Conservation (phyloP, 2,113 vertebrate genomes). For the Casuarius casuarius region DNA sequence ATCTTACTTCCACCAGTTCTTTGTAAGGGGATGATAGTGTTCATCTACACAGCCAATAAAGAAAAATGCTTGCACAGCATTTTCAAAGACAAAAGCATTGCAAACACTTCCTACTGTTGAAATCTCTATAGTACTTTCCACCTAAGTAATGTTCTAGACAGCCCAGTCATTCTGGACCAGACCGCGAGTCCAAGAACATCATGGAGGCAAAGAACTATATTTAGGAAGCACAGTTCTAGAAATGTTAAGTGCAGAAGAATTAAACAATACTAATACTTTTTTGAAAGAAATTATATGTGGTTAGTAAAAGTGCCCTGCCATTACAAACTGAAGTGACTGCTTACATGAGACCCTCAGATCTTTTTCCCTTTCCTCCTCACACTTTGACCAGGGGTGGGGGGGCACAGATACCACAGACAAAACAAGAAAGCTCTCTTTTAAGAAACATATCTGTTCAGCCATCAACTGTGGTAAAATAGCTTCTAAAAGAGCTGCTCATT, state of each 20-base stretch:
- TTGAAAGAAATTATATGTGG: neutral
- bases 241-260: neutral
- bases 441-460: neutral
- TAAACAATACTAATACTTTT: neutral
- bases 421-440: neutral
- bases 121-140: neutral
- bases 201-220: neutral
- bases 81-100: neutral
- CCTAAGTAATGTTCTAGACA: neutral
- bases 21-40: neutral
- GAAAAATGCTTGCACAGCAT: neutral
- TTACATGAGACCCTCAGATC: neutral
- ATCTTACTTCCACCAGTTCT: neutral
- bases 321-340: neutral
- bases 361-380: neutral
- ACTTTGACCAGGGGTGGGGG: too few species aligned
- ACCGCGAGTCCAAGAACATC: neutral
- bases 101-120: accelerated
- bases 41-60: neutral
- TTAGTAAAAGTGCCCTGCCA: too few species aligned
- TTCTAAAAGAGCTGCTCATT: neutral
- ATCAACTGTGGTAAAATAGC: neutral
- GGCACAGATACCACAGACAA: neutral
- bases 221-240: neutral
- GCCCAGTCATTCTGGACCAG: neutral